A percentile compares a stretch with the other conserved stretches of the same genome.
Evolutionary conservation across 1,140 invertebrate species (phyloP).

Genomic region (Planococcus citri): DNA sequence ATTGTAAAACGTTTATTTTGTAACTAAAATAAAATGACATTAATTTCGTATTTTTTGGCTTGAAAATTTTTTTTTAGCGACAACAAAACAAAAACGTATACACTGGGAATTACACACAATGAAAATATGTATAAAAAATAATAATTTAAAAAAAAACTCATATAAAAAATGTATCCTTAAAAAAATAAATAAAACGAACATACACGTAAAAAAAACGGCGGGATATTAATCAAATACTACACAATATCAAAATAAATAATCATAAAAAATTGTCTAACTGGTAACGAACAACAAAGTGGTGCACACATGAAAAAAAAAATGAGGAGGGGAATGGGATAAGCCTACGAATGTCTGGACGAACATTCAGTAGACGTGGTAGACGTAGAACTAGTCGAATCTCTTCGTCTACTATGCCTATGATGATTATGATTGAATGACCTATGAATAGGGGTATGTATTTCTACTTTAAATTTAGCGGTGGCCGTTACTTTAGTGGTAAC

Average conservation of each 20-base stretch:
- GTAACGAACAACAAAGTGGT: not conserved
- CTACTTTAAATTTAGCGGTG: conserved; percentile 88
- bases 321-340: too few relatives aligned
- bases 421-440: not conserved
- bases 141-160: not conserved
- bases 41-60: conserved; percentile 2
- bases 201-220: not conserved
- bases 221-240: too few relatives aligned
- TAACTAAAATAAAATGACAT: conserved; percentile 8
- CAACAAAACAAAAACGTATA: not conserved
- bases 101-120: not conserved
- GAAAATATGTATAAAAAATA: not conserved
- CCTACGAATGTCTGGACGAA: not conserved
- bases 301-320: too few relatives aligned
- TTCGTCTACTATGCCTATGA: conserved; percentile 3
- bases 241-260: not conserved
- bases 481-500: conserved; percentile 77
- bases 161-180: not conserved
- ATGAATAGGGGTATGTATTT: conserved; percentile 65
- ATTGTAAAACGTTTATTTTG: not conserved
- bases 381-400: conserved; percentile 8
- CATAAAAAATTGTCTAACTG: not conserved
- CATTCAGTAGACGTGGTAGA: conserved; percentile 13
- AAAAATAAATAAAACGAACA: not conserved
- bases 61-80: not conserved